Base-by-base conservation (phyloP, 2,797 vertebrate genomes). In the Echiichthys vipera region DNA sequence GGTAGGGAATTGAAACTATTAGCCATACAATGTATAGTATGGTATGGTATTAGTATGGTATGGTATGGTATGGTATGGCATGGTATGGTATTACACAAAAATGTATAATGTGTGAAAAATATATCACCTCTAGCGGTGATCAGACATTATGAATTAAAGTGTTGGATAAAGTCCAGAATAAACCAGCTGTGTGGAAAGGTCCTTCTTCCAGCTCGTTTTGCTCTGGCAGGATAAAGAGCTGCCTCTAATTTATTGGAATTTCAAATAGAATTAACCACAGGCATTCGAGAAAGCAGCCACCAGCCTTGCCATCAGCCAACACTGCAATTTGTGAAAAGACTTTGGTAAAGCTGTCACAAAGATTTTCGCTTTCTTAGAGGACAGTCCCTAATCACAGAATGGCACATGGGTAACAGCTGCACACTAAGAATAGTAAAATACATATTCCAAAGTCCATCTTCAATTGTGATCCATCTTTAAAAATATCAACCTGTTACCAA, bases 301-400 rank as follows among this genome's bases (percentile, higher is more conserved):
- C 34, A 81, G 83, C 84, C 37, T 39, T 25, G 79, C 78, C 76
- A 53, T 25, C 65, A 78, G 71, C 86, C 55, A 79, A 22, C 69
- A 2, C 53, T 43, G 46, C 59, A 74, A 62, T 84, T 85, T 78
- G 69, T 77, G 62, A 80, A 49, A 83, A n/a, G 67, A 54, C 46
- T 74, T 76, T 72, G 77, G 68, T 30, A 74, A 79, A 34, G 66
- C 65, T 39, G 34, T 25, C 50, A 20, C 59, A 55, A 46, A 69
- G 39, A 54, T 55, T 57, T 67, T 3, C 65, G 42, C 77, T 85
- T 69, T 81, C 25, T 71, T 65, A 45, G 65, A 80, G 32, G 51
- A 67, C 11, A 9, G 45, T 63, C 58, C 5, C 43, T 50, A 67
- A 77, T 77, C 70, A 62, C 70, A 62, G 32, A 54, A 18, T 36